A percentile compares a stretch with the other conserved stretches of the same genome.
These are phyloP conservation scores for Toxostoma redivivum DNA, from an alignment of 2,113 vertebrate species.

Conservation along the genomic window DNA sequence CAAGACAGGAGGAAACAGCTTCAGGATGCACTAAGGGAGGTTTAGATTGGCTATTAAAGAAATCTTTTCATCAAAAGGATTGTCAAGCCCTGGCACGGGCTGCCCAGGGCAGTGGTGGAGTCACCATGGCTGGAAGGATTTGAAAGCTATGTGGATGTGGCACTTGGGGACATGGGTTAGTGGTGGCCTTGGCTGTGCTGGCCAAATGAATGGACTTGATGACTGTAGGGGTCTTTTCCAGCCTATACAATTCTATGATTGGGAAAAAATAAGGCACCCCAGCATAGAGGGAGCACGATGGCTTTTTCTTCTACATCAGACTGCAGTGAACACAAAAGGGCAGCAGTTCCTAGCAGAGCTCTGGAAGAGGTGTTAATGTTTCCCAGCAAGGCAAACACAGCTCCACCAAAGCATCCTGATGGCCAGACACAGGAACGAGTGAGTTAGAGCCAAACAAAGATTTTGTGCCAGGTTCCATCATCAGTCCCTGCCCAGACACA, in stretches of 20 bases:
- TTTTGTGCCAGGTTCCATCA: background rate
- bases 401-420: background rate
- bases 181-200: background rate
- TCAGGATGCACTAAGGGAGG: background rate
- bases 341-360: background rate
- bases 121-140: background rate
- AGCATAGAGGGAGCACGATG: rapidly evolving
- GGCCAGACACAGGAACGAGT: background rate
- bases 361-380: background rate
- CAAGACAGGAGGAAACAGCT: background rate
- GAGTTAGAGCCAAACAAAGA: background rate
- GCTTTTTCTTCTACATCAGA: background rate
- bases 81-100: background rate
- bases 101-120: background rate
- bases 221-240: background rate
- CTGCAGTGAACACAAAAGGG: background rate
- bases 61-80: background rate
- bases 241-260: background rate
- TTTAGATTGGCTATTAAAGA: background rate
- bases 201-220: background rate
- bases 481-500: background rate
- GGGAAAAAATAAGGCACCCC: background rate
- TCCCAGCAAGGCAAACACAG: background rate
- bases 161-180: background rate
- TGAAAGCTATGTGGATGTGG: background rate